Conservation (phyloP, 2,797 vertebrate genomes). For the Argentina silus region DNA sequence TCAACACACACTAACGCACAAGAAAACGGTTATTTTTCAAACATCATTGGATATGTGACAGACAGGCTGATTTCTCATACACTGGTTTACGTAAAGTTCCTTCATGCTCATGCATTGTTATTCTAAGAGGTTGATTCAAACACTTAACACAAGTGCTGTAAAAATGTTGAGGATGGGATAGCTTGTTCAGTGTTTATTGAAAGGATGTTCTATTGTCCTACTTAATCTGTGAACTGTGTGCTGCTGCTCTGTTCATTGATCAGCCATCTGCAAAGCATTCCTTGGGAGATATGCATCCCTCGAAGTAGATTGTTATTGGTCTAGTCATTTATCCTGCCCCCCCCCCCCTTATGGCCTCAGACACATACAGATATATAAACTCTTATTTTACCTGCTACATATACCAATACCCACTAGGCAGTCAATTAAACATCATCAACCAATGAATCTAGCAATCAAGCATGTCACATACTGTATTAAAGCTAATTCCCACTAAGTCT, state of each 20-base stretch:
- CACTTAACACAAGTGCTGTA: not conserved
- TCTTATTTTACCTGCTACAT: not conserved
- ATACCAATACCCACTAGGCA: not conserved
- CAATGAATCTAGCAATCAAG: not conserved
- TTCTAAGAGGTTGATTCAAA: not conserved
- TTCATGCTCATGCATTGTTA: not conserved
- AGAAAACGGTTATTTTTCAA: slow-evolving; percentile 3
- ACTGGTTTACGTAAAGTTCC: not conserved
- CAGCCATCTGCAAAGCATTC: slow-evolving; percentile 15
- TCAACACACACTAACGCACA: slow-evolving; percentile 9
- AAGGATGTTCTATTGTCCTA: not conserved
- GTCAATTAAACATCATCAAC: not conserved
- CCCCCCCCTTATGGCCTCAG: not conserved
- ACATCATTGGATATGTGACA: not conserved
- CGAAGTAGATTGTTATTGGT: slow-evolving; percentile 1
- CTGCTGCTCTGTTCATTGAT: not conserved
- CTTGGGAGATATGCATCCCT: slow-evolving; percentile 13
- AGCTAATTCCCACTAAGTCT: slow-evolving; percentile 9
- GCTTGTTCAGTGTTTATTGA: not conserved
- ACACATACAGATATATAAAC: not conserved
- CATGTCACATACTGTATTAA: not conserved
- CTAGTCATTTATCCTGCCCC: not conserved
- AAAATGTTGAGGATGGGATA: too few relatives aligned
- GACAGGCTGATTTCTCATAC: not conserved
- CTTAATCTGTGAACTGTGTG: not conserved